Evolutionary conservation across 2,888 invertebrate species (phyloP).

Genomic region (Tenthredo distinguenda): DNA sequence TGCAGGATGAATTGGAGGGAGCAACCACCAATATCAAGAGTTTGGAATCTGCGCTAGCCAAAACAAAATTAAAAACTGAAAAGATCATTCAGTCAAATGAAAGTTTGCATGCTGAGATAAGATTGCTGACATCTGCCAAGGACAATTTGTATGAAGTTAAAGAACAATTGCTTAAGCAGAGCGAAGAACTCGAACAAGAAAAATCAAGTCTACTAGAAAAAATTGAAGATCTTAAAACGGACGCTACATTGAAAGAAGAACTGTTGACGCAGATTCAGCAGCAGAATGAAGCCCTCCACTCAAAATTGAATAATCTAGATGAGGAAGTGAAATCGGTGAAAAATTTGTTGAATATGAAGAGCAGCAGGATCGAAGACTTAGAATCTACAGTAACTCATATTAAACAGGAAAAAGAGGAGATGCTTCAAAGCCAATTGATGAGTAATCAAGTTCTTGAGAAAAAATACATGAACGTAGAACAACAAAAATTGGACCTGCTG

Average conservation of each 20-base stretch:
- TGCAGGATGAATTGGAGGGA: constrained; percentile 55
- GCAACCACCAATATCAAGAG: constrained; percentile 44
- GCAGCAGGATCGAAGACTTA: not conserved
- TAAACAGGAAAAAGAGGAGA: constrained; percentile 19
- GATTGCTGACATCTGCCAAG: not conserved
- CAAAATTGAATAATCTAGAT: not conserved
- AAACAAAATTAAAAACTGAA: not conserved
- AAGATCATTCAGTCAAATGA: not conserved
- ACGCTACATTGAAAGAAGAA: not conserved
- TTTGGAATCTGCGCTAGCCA: constrained; percentile 2
- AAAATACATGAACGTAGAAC: not conserved
- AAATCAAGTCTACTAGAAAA: constrained; percentile 49
- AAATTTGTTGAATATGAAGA: constrained; percentile 6
- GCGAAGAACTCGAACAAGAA: constrained; percentile 54
- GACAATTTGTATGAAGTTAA: constrained; percentile 29
- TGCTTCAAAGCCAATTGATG: not conserved
- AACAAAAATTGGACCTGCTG: constrained; percentile 22
- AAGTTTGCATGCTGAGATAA: not conserved
- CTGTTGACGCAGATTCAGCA: constrained; percentile 39
- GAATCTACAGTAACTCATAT: not conserved
- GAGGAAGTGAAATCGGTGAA: constrained; percentile 33
- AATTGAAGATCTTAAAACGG: constrained; percentile 16
- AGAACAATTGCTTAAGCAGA: constrained; percentile 50
- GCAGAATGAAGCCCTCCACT: constrained; percentile 40
- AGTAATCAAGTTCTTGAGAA: constrained; percentile 28